phyloP scores from a whole-genome alignment of 2,888 invertebrate species.

The Drosophila cyrtoloma region DNA sequence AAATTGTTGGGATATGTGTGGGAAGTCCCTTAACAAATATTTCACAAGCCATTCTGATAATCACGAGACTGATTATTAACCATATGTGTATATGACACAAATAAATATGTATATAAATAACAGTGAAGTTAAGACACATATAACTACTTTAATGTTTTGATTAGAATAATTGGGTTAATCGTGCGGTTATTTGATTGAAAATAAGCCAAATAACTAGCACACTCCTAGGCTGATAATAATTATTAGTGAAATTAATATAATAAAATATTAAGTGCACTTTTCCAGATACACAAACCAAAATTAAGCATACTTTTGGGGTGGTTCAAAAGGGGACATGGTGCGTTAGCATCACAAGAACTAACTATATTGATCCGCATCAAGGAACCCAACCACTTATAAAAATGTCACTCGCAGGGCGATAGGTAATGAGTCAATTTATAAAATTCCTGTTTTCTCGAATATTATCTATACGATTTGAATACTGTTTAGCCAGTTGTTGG shows the following conservation, averaged over 20 bases:
- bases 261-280: not conserved
- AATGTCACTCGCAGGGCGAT: not conserved
- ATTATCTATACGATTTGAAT: not conserved
- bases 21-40: not conserved
- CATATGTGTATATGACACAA: not conserved
- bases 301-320: not conserved
- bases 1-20: not conserved
- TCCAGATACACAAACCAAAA: not conserved
- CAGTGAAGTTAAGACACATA: not conserved
- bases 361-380: not conserved
- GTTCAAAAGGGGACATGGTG: not conserved
- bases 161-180: too few relatives aligned
- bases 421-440: not conserved
- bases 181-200: not conserved
- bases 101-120: not conserved
- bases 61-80: not conserved
- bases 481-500: not conserved
- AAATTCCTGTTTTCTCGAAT: not conserved
- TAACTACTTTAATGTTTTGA: not conserved
- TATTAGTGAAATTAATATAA: not conserved
- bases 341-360: not conserved
- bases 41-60: not conserved
- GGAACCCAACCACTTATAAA: not conserved
- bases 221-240: not conserved
- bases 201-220: not conserved